Evolutionary conservation across 1,140 invertebrate species (phyloP), one percentile per base, ranked within the genome.

Genomic region (Fopius arisanus): DNA sequence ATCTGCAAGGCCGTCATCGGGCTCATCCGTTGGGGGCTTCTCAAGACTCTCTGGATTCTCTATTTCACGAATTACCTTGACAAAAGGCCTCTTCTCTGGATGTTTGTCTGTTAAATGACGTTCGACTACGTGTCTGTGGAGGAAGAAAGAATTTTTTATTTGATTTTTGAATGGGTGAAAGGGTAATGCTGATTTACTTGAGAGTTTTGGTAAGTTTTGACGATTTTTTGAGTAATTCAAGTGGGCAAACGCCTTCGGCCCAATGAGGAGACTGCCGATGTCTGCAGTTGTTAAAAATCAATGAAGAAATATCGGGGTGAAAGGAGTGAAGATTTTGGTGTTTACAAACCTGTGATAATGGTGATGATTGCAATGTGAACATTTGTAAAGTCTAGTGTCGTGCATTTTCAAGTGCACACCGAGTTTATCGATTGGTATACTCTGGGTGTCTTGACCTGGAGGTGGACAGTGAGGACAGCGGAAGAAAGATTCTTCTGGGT

Each of bases 371-470:
- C 93, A 94, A 76, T 90, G 83, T 2, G 89, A 89, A 86, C 93
- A 95, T 77, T 92, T 92, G 81, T 92, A 94, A 23, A 95, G 84
- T 73, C 88, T 89, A 4, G 88, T 84, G 73, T 93, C 93, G 85
- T 95, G 94, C 88, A 95, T 91, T 85, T 92, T 92, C 71, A 95
- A 88, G 86, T 95, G 94, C 72, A 88, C 85, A 5, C 91, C 86
- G 73, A 95, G 91, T 72, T 90, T 90, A 26, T 91, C 88, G 3
- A 92, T 83, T 12, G 87, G 82, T 74, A 90, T 85, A 74, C 84
- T 87, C 51, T 84, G 81, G 14, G 77, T 75, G 65, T 86, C 83
- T 74, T 81, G 75, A 82, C 86, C 73, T 79, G 87, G 76, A 84
- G 88, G 76, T 40, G 88, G 86, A 81, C 94, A 95, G 83, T 95